Percentiles rank a stretch among this genome's conserved stretches.
Conservation (phyloP, 1,140 invertebrate genomes). For the Heliconius nattereri region DNA sequence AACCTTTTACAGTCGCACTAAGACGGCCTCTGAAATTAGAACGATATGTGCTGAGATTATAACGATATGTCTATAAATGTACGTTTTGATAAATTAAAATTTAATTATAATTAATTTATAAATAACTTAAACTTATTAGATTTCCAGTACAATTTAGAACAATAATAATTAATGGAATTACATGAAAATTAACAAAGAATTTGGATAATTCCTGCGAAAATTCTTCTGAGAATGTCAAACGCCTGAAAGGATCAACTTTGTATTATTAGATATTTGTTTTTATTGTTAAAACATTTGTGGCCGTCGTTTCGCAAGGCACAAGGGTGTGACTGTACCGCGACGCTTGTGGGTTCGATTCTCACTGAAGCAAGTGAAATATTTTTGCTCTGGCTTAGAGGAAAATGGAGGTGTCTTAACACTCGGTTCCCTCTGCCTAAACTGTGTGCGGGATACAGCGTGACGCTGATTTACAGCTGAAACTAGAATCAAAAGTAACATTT, state of each 20-base stretch:
- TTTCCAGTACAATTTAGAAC: not conserved
- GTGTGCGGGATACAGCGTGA: too few species aligned
- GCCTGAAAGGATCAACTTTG: not conserved
- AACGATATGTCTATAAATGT: not conserved
- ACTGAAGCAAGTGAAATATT: too few species aligned
- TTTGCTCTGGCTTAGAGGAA: too few species aligned
- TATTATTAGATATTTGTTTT: not conserved
- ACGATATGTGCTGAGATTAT: too few species aligned
- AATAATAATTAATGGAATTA: constrained; percentile 3
- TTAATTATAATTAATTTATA: not conserved
- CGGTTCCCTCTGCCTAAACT: too few species aligned
- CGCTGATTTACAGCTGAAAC: not conserved
- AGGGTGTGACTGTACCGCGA: too few species aligned
- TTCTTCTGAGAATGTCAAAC: not conserved
- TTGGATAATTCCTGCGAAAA: not conserved
- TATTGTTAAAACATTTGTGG: not conserved
- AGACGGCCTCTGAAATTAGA: too few species aligned
- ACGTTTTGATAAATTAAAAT: not conserved
- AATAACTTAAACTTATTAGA: not conserved
- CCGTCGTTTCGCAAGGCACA: too few species aligned
- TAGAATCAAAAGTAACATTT: constrained; percentile 1
- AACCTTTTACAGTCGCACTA: too few species aligned
- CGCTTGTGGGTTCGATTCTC: too few species aligned
- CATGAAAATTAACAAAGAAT: not conserved
- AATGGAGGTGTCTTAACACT: too few species aligned